Conservation (phyloP, 2,797 vertebrate species). For the Sciurus vulgaris region DNA sequence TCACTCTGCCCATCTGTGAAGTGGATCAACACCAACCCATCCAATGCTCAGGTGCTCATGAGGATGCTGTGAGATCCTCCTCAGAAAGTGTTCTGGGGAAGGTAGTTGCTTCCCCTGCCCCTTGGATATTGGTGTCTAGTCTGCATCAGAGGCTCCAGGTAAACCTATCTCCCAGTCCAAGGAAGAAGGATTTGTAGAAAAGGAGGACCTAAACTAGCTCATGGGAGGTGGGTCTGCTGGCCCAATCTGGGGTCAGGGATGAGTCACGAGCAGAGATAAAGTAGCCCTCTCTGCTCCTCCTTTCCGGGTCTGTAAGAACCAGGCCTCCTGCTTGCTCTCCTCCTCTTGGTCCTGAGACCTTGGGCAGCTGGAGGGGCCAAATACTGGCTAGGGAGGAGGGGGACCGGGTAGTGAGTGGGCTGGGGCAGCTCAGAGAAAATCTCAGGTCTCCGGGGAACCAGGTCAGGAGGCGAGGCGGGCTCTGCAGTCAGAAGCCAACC, state of each 20-base stretch:
- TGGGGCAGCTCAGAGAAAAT: not conserved
- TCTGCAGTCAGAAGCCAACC: not conserved
- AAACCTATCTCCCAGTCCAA: not conserved
- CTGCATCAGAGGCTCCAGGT: not conserved
- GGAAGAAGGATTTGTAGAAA: not conserved
- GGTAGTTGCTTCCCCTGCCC: too few relatives aligned
- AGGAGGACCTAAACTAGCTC: not conserved
- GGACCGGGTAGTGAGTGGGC: not conserved
- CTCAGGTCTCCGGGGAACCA: not conserved
- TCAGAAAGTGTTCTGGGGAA: not conserved
- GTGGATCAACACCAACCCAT: not conserved
- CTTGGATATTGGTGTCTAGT: not conserved
- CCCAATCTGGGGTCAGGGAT: not conserved
- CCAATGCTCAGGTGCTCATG: not conserved
- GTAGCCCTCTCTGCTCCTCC: accelerated
- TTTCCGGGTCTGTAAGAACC: not conserved
- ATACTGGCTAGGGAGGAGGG: not conserved
- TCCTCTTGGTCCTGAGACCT: not conserved
- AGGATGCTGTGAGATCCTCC: not conserved
- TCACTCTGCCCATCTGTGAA: not conserved
- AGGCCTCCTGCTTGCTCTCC: not conserved
- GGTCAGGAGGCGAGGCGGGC: not conserved
- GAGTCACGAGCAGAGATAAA: not conserved
- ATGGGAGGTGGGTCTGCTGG: not conserved
- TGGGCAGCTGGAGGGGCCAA: not conserved